These are phyloP conservation scores for Semicossyphus pulcher DNA, from an alignment of 2,113 vertebrate genomes.

Conservation along the genomic window DNA sequence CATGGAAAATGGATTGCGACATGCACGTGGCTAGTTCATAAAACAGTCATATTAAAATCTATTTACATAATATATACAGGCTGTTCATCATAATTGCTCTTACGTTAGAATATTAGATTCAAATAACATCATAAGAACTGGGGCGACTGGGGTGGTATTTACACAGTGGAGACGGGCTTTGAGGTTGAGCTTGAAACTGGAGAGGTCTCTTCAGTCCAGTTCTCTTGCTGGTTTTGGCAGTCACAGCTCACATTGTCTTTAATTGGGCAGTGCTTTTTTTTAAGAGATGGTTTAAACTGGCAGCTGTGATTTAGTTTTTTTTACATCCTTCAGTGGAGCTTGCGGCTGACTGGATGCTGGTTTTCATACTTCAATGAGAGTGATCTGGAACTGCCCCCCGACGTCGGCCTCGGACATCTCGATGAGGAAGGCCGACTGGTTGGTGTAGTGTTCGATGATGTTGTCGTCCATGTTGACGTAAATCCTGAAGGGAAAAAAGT, in stretches of 20 bases:
- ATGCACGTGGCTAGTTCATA: slow-evolving; percentile 48
- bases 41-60: slow-evolving; percentile 79
- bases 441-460: slow-evolving; percentile 98
- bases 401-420: slow-evolving; percentile 87
- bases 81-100: slow-evolving; percentile 74
- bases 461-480: slow-evolving; percentile 98
- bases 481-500: slow-evolving; percentile 82
- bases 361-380: slow-evolving; percentile 92
- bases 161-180: slow-evolving; percentile 52
- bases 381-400: slow-evolving; percentile 91
- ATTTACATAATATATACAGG: slow-evolving; percentile 82
- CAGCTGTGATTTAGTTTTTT: slow-evolving; percentile 17
- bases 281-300: slow-evolving; percentile 33
- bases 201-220: slow-evolving; percentile 31
- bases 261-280: slow-evolving; percentile 75
- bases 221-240: slow-evolving; percentile 25
- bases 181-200: slow-evolving; percentile 38
- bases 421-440: slow-evolving; percentile 95
- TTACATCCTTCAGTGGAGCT: slow-evolving; percentile 36
- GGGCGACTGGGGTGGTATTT: slow-evolving; percentile 65
- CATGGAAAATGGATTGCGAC: slow-evolving; percentile 45
- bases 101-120: slow-evolving; percentile 65
- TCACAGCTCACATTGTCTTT: slow-evolving; percentile 49
- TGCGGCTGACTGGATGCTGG: background rate
- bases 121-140: slow-evolving; percentile 45